Conservation (phyloP, 2,113 vertebrate species). For the Macaca mulatta region DNA sequence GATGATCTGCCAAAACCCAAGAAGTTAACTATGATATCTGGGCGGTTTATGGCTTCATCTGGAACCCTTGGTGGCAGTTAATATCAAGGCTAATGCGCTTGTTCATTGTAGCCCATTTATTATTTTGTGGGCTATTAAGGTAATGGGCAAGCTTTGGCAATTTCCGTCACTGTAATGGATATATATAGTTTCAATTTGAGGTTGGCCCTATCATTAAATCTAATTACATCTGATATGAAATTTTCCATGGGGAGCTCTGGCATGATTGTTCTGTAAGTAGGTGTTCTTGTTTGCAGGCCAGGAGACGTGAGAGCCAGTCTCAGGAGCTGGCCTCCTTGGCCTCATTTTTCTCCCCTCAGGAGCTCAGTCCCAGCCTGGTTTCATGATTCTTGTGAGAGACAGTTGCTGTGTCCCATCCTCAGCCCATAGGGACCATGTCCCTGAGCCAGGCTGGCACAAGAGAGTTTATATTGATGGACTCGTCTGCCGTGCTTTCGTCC, state of each 20-base stretch:
- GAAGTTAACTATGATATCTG: slow-evolving; percentile 69
- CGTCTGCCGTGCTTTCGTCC: not conserved
- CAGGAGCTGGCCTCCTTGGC: slow-evolving; percentile 7
- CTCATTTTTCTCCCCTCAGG: not conserved
- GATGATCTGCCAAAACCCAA: slow-evolving; percentile 48
- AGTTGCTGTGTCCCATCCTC: not conserved
- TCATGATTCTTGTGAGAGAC: not conserved
- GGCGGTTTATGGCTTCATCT: slow-evolving; percentile 72
- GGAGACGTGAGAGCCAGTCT: not conserved
- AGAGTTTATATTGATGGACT: not conserved
- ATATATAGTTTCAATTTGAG: slow-evolving; percentile 83
- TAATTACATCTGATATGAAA: slow-evolving; percentile 81
- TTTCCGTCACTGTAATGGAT: slow-evolving; percentile 84
- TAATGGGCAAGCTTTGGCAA: slow-evolving; percentile 82
- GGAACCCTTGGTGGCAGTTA: slow-evolving; percentile 79
- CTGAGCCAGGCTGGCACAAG: not conserved
- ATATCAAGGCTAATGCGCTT: slow-evolving; percentile 67
- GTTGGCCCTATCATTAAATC: slow-evolving; percentile 84
- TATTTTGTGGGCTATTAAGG: slow-evolving; percentile 80
- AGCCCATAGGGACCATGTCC: not conserved
- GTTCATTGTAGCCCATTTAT: slow-evolving; percentile 82
- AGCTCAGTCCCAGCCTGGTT: not conserved
- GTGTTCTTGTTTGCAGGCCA: slow-evolving; percentile 55
- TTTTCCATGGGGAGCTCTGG: slow-evolving; percentile 71
- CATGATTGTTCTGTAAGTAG: slow-evolving; percentile 67